Evolutionary conservation across 2,113 vertebrate genomes (phyloP).

Genomic region (Ictalurus punctatus): DNA sequence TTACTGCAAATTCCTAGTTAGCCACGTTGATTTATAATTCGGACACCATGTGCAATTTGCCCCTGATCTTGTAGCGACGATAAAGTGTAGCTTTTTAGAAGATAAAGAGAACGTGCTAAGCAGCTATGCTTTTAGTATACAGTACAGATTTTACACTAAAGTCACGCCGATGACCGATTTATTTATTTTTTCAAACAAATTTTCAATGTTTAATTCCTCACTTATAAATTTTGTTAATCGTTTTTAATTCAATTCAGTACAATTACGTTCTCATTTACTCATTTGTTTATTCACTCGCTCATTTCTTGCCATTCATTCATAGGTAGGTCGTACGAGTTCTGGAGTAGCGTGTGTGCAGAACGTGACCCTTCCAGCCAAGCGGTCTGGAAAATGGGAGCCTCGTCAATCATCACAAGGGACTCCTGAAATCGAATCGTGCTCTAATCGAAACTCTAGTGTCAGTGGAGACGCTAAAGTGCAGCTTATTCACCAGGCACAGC

Average conservation of each 20-base stretch:
- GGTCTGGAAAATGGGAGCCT: conserved; percentile 54
- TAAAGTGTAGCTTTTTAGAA: background rate
- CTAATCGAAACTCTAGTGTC: background rate
- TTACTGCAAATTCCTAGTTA: background rate
- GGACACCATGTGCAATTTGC: background rate
- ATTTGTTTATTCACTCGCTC: conserved; percentile 3
- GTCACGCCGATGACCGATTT: background rate
- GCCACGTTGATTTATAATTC: background rate
- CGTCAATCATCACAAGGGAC: conserved; percentile 40
- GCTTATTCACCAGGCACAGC: background rate
- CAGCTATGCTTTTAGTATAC: background rate
- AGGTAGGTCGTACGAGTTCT: conserved; percentile 15
- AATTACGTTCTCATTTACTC: background rate
- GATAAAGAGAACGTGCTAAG: background rate
- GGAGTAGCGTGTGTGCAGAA: background rate
- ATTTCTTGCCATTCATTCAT: background rate
- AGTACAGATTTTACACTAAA: background rate
- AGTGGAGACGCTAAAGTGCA: background rate
- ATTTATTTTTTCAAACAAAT: background rate
- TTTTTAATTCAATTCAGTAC: background rate
- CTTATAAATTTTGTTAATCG: background rate
- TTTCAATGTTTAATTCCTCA: background rate
- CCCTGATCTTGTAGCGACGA: background rate
- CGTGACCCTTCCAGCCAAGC: background rate
- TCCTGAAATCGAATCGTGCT: background rate